A percentile compares a stretch with the other conserved stretches of the same genome.
Conservation (phyloP, 1,140 invertebrate species). For the Halyomorpha halys region DNA sequence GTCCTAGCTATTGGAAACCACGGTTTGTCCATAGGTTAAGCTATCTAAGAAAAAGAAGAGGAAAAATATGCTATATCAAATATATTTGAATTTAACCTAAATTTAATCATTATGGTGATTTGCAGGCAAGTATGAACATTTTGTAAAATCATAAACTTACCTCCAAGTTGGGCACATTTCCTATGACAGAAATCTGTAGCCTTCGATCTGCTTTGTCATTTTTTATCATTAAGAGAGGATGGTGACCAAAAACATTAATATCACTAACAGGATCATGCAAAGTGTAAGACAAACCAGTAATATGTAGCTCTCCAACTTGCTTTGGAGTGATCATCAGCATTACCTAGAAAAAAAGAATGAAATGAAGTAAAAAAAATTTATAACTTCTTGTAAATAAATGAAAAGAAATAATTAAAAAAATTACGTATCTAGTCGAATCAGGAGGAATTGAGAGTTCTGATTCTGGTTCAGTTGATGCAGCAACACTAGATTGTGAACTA, state of each 20-base stretch:
- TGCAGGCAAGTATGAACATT: no score
- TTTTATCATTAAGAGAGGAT: constrained; percentile 36
- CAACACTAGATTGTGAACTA: constrained; percentile 31
- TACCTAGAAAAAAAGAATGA: constrained; percentile 29
- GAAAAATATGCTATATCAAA: no score
- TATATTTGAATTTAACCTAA: no score
- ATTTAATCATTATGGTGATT: no score
- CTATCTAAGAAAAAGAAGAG: no score
- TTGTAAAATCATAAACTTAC: constrained; percentile 36
- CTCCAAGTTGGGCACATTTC: constrained; percentile 51
- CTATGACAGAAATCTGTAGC: constrained; percentile 32
- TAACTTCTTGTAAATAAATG: no score
- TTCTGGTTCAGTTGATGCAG: constrained; percentile 39
- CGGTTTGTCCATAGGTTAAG: no score
- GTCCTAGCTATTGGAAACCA: no score
- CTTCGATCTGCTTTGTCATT: constrained; percentile 30
- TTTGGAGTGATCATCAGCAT: constrained; percentile 30
- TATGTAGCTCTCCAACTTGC: constrained; percentile 30
- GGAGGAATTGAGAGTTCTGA: constrained; percentile 40
- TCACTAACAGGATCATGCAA: constrained; percentile 33
- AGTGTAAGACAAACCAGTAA: constrained; percentile 30
- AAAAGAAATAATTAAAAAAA: constrained; percentile 35
- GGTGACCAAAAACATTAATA: constrained; percentile 35
- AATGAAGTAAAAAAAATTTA: constrained; percentile 3
- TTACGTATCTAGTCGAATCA: constrained; percentile 37